Percentiles rank a stretch among this genome's conserved stretches.
phyloP scores from a whole-genome alignment of 2,113 vertebrate species.

The Capricornis sumatraensis region DNA sequence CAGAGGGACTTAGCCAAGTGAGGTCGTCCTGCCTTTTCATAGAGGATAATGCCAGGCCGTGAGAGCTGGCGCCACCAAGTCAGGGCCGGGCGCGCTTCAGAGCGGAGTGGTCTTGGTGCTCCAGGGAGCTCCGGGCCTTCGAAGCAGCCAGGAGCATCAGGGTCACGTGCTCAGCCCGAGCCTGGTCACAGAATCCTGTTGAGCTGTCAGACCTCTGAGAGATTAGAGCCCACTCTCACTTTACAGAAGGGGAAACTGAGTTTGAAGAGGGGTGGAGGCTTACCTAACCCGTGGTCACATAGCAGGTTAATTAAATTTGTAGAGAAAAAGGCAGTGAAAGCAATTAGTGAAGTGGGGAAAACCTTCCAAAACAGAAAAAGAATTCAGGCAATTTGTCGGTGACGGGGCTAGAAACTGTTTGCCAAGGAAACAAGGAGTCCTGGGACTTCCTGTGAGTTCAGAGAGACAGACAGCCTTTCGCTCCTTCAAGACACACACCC shows the following conservation, averaged over 20 bases:
- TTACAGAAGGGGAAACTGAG: constrained; percentile 56
- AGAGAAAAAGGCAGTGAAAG: constrained; percentile 26
- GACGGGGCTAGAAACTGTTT: constrained; percentile 44
- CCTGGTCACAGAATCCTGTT: neutral
- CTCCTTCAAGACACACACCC: neutral
- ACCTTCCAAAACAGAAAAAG: neutral
- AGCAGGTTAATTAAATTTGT: constrained; percentile 68
- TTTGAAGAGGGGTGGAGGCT: constrained; percentile 29
- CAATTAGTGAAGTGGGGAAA: constrained; percentile 53
- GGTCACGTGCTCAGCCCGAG: neutral
- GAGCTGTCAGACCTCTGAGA: neutral
- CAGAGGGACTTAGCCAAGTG: constrained; percentile 23
- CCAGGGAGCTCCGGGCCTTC: neutral
- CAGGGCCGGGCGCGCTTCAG: neutral
- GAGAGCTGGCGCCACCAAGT: neutral
- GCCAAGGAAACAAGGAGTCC: constrained; percentile 23
- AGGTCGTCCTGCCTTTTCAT: neutral
- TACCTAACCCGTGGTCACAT: constrained; percentile 37
- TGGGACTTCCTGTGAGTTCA: constrained; percentile 33
- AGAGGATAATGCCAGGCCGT: neutral
- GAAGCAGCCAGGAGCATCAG: neutral
- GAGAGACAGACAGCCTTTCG: neutral
- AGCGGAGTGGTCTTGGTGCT: neutral
- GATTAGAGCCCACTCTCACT: neutral
- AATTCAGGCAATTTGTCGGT: constrained; percentile 44